phyloP scores from a whole-genome alignment of 2,113 vertebrate species.

The Cephalopterus ornatus region DNA sequence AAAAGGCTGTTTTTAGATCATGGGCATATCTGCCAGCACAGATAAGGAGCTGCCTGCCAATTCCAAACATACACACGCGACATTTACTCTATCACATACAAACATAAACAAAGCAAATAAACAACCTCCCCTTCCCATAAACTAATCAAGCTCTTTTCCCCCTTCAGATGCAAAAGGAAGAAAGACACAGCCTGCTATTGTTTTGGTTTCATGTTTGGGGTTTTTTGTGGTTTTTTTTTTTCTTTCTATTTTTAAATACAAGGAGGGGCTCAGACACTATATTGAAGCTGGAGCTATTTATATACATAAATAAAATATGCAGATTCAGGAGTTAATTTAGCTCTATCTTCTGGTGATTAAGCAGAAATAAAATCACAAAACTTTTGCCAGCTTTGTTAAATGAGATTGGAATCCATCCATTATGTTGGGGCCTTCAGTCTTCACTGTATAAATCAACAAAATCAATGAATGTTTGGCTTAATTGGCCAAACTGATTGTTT shows the following conservation, averaged over 20 bases:
- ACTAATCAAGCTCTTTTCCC: background rate
- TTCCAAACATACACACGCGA: background rate
- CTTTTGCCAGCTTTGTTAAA: background rate
- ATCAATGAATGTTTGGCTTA: background rate
- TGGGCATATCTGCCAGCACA: constrained; percentile 43
- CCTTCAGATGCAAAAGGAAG: background rate
- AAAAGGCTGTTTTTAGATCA: constrained; percentile 61
- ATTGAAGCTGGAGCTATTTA: background rate
- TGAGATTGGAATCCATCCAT: background rate
- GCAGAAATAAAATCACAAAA: background rate
- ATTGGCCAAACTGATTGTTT: background rate
- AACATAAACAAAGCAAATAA: constrained; percentile 59
- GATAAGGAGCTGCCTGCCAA: constrained; percentile 60
- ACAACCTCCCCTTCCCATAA: background rate
- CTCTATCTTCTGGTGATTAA: background rate
- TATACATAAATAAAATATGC: background rate
- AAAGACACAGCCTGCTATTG: background rate
- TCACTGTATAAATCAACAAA: background rate
- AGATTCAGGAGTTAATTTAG: background rate
- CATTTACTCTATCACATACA: constrained; percentile 42
- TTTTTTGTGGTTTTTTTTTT: background rate
- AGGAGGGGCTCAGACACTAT: background rate
- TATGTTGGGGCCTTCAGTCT: background rate
- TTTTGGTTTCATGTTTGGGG: background rate
- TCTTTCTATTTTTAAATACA: background rate